Percentiles rank a stretch among this genome's conserved stretches.
These are phyloP conservation scores for Rhodeus uyekii DNA, from an alignment of 2,797 vertebrate species.

Conservation along the genomic window DNA sequence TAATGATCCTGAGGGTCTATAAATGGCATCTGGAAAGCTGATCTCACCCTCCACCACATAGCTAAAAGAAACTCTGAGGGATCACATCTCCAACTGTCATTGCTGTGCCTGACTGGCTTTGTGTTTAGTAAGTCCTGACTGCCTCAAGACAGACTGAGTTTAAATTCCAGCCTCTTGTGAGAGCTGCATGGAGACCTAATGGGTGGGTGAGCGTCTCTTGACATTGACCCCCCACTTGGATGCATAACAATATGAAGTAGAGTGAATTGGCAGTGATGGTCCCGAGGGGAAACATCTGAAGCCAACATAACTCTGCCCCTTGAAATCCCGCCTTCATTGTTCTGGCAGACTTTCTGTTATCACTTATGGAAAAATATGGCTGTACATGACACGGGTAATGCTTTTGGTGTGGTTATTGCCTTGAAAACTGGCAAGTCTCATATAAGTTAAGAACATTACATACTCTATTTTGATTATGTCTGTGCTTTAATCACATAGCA, in stretches of 20 bases:
- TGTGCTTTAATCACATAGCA: slow-evolving; percentile 43
- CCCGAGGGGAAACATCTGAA: slow-evolving; percentile 52
- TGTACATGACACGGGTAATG: slow-evolving; percentile 52
- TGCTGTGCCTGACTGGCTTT: slow-evolving; percentile 58
- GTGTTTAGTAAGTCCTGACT: slow-evolving; percentile 52
- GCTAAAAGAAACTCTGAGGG: slow-evolving; percentile 30
- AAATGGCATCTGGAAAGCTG: slow-evolving; percentile 71
- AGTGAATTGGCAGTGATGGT: slow-evolving; percentile 26
- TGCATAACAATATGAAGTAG: slow-evolving; percentile 39
- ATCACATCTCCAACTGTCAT: slow-evolving; percentile 62
- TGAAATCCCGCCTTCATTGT: slow-evolving; percentile 41
- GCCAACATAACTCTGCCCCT: slow-evolving; percentile 36
- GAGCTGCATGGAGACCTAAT: slow-evolving; percentile 54
- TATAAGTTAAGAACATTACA: slow-evolving; percentile 36
- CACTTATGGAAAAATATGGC: slow-evolving; percentile 57
- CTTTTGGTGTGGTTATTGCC: slow-evolving; percentile 58
- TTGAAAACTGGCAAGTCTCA: slow-evolving; percentile 34
- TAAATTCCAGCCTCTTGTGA: slow-evolving; percentile 53
- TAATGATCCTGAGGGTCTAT: slow-evolving; percentile 69
- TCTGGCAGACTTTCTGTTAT: slow-evolving; percentile 60
- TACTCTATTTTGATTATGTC: slow-evolving; percentile 46
- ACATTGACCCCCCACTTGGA: slow-evolving; percentile 40
- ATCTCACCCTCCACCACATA: slow-evolving; percentile 62
- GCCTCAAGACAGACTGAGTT: slow-evolving; percentile 54
- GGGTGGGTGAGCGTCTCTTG: slow-evolving; percentile 55